These are phyloP conservation scores for Oplegnathus fasciatus DNA, from an alignment of 2,113 vertebrate species.

Conservation along the genomic window DNA sequence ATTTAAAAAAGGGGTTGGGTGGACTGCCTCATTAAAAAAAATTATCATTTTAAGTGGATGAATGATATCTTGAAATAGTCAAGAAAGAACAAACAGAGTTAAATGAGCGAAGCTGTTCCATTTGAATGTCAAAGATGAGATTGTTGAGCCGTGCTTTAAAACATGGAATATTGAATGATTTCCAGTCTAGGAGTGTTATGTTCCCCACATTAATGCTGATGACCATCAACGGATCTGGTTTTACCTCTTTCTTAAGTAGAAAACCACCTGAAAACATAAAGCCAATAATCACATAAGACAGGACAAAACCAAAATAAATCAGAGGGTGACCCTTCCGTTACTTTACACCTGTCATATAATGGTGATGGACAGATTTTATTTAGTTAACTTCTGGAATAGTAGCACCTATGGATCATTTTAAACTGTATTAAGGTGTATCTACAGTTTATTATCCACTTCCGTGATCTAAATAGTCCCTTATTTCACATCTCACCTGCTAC, in stretches of 20 bases:
- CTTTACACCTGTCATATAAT: background rate
- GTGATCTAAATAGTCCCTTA: background rate
- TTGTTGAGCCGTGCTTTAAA: background rate
- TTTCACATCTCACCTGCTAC: background rate
- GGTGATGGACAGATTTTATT: background rate
- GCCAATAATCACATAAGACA: background rate
- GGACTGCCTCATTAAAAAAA: background rate
- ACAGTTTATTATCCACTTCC: too few species aligned
- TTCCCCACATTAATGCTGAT: background rate
- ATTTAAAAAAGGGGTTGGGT: background rate
- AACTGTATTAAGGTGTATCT: too few species aligned
- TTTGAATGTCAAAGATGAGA: background rate
- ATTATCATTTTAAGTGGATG: too few species aligned
- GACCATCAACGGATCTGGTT: background rate
- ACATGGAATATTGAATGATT: background rate
- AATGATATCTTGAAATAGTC: too few species aligned
- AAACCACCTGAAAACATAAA: background rate
- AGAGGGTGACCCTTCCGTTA: background rate
- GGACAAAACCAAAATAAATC: background rate
- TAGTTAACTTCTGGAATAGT: too few species aligned
- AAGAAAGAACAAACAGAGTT: too few species aligned
- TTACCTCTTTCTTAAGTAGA: background rate
- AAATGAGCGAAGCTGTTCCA: background rate
- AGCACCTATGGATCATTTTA: too few species aligned
- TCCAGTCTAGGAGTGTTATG: too few species aligned